Base-by-base conservation (phyloP, 2,888 invertebrate genomes). In the Rhamnusium bicolor region DNA sequence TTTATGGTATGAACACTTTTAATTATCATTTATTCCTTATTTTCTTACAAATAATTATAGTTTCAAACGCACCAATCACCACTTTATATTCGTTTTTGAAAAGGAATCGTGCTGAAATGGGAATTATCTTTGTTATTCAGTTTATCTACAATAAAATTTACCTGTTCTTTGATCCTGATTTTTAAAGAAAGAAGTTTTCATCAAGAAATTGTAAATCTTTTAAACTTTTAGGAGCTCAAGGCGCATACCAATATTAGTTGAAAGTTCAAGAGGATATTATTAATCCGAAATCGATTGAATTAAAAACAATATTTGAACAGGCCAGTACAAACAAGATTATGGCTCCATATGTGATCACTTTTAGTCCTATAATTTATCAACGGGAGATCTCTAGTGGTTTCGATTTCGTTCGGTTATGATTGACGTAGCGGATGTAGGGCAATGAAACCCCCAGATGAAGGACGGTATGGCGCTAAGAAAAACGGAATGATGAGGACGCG, bases 401-500 rank as follows among this genome's bases (percentile, higher is more conserved):
- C 65, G 53, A 53, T 53, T 65, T 53, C 65, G 32, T 29, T 18
- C 53, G 12, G 70, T 19, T 49, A 61, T 70, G 70, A 70, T 70
- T 70, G 70, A 70, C 70, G 54, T 32, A 10, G 62, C 70, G 70
- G 70, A 70, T 70, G 70, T 70, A 54, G 70, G 70, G 70, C 70
- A 70, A 54, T 54, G 70, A 47, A 63, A 47, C 54, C 70, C 62
- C 54, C 56, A 60, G 63, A 63, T 70, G 54, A 62, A 70, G 62
- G 63, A 12, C 70, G 63, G 14, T 21, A 56, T 14, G 65, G 40
- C 24, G 67, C 67, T 67, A 71, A 60, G 71, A 71, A 71, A 66
- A 71, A 66, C 71, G 53, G 71, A 73, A 75, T 75, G 77, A 74
- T 69, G 74, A 73, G 71, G 69, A 75, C 77, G 74, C 73, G 72